phyloP scores from a whole-genome alignment of 2,888 invertebrate species.

The Drosophila histrio region DNA sequence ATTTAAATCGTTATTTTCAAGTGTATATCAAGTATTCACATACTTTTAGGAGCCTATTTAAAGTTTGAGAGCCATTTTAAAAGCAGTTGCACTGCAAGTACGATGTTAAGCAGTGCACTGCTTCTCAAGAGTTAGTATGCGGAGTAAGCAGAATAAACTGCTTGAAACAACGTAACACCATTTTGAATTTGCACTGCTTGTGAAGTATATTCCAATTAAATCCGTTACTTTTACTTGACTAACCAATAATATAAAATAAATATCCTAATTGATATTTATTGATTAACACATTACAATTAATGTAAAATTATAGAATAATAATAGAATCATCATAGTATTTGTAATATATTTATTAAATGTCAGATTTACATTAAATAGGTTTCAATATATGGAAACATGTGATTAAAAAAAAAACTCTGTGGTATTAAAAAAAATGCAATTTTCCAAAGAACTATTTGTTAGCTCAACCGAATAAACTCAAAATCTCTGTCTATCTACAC shows the following conservation, averaged over 20 bases:
- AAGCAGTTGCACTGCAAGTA: neutral
- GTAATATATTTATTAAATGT: too few species aligned
- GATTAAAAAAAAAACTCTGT: neutral
- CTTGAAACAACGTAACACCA: neutral
- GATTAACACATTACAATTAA: too few species aligned
- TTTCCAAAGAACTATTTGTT: neutral
- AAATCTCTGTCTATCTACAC: neutral
- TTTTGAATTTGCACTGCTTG: slow-evolving; percentile 6
- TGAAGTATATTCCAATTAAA: neutral
- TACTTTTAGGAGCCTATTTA: neutral
- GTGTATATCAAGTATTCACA: neutral
- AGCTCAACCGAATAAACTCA: neutral
- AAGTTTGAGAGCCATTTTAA: slow-evolving; percentile 7
- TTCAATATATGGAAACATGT: neutral
- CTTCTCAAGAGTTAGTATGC: neutral
- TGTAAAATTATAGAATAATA: too few species aligned
- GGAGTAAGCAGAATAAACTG: neutral
- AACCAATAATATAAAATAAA: too few species aligned
- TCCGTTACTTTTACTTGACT: neutral
- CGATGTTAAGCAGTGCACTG: slow-evolving; percentile 10
- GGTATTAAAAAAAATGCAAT: neutral
- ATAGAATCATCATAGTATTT: too few species aligned
- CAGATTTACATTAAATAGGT: neutral
- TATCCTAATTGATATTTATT: too few species aligned
- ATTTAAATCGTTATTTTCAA: too few species aligned